phyloP scores from a whole-genome alignment of 2,888 invertebrate genomes.

The Torymus auratus region DNA sequence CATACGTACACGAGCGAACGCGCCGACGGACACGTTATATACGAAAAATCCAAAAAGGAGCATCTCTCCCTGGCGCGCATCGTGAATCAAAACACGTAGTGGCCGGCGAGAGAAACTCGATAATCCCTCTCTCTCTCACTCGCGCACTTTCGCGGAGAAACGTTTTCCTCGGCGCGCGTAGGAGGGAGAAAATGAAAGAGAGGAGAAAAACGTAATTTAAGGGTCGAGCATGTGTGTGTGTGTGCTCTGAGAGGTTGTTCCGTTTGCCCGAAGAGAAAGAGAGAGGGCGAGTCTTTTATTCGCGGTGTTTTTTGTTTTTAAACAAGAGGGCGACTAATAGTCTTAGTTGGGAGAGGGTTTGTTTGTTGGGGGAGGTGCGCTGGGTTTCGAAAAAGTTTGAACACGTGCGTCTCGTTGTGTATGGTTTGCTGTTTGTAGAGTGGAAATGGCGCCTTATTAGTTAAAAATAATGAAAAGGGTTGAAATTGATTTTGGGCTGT shows the following conservation, averaged over 20 bases:
- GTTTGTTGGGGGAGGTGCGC: slow-evolving; percentile 68
- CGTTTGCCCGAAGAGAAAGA: too few relatives aligned
- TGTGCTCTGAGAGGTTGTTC: background rate
- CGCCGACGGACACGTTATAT: slow-evolving; percentile 29
- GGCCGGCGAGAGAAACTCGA: slow-evolving; percentile 57
- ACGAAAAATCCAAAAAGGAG: slow-evolving; percentile 36
- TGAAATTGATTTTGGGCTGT: too few relatives aligned
- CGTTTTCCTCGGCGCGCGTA: slow-evolving; percentile 37
- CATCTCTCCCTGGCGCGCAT: slow-evolving; percentile 32
- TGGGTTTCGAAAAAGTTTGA: too few relatives aligned
- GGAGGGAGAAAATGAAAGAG: slow-evolving; percentile 2
- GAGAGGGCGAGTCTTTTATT: slow-evolving; percentile 63
- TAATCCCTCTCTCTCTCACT: slow-evolving; percentile 56
- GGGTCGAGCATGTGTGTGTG: slow-evolving; percentile 11
- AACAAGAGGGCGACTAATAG: too few relatives aligned
- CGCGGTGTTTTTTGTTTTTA: too few relatives aligned
- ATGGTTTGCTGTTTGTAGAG: too few relatives aligned
- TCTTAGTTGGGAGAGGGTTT: slow-evolving; percentile 73
- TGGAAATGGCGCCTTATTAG: too few relatives aligned
- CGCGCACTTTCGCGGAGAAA: slow-evolving; percentile 40
- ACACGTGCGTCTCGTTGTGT: too few relatives aligned
- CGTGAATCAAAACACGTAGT: slow-evolving; percentile 60
- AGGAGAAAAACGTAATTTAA: slow-evolving; percentile 54
- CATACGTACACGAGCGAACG: background rate
- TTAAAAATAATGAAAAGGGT: too few relatives aligned